phyloP scores from a whole-genome alignment of 2,113 vertebrate species.

The Anguilla rostrata region DNA sequence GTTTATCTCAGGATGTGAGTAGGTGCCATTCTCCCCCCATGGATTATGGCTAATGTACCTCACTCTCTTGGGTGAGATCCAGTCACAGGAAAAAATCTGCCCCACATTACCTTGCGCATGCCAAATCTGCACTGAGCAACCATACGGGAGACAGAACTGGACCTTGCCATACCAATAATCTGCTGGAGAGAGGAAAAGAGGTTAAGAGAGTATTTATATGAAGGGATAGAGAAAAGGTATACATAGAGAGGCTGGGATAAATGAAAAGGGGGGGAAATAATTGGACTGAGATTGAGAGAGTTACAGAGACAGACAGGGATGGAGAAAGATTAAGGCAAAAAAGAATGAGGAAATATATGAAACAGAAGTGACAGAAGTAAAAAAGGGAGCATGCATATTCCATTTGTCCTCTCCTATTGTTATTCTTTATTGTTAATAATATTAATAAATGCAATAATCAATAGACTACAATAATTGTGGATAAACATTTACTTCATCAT shows the following conservation, averaged over 20 bases:
- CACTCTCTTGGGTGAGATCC: background rate
- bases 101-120: background rate
- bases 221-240: background rate
- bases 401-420: no score
- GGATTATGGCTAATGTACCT: background rate
- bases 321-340: no score
- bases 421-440: no score
- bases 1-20: background rate
- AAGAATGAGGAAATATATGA: no score
- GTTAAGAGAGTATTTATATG: background rate
- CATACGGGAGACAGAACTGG: background rate
- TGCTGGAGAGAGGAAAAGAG: background rate
- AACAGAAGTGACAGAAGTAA: no score
- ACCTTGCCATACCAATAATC: background rate
- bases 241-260: background rate
- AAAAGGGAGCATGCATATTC: no score
- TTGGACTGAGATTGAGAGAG: background rate
- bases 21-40: background rate
- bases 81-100: background rate
- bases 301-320: background rate
- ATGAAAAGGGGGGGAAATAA: no score
- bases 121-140: background rate
- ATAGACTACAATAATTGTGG: background rate
- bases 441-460: no score
- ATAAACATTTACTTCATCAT: no score